These are phyloP conservation scores for Myotis findleyi DNA, from an alignment of 2,797 vertebrate genomes.

Conservation along the genomic window DNA sequence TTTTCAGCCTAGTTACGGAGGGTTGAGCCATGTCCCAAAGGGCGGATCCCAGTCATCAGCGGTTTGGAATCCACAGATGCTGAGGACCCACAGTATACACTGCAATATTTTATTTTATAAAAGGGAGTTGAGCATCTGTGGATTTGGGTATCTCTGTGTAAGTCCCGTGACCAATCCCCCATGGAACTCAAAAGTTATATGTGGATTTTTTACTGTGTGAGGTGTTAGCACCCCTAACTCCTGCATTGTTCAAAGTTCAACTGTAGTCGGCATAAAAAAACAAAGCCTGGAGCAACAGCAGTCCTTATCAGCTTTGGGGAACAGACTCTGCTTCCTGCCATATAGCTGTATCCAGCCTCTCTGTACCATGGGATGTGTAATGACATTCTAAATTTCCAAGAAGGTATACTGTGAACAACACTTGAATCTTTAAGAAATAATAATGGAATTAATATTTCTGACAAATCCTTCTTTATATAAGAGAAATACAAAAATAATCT, in stretches of 20 bases:
- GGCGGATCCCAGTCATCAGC: too few relatives aligned
- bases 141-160: not conserved
- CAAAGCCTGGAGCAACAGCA: not conserved
- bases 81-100: not conserved
- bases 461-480: not conserved
- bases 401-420: not conserved
- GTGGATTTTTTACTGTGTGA: not conserved
- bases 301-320: not conserved
- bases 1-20: too few relatives aligned
- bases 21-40: too few relatives aligned
- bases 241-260: not conserved
- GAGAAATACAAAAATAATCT: conserved; percentile 7
- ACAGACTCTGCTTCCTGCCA: not conserved
- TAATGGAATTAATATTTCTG: not conserved
- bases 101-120: not conserved
- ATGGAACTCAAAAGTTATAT: not conserved
- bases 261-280: not conserved
- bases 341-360: not conserved
- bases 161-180: not conserved
- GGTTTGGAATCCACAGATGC: not conserved
- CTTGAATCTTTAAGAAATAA: not conserved
- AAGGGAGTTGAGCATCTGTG: not conserved
- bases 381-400: conserved; percentile 3
- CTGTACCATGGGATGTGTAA: not conserved
- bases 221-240: not conserved